Conservation (phyloP, 2,113 vertebrate species). For the Protobothrops flavoviridis region DNA sequence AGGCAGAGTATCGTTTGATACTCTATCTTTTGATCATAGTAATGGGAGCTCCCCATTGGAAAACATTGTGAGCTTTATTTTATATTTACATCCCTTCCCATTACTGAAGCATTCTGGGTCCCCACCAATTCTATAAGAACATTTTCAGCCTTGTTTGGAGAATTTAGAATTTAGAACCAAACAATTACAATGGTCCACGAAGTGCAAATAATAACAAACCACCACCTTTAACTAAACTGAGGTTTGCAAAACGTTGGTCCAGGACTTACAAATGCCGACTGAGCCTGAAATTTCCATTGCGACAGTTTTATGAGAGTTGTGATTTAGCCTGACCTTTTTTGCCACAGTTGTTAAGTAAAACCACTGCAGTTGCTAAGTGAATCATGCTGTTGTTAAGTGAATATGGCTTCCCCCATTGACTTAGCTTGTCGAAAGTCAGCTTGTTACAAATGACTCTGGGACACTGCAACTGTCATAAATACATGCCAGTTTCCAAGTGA, state of each 20-base stretch:
- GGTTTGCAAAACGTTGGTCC: neutral
- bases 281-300: too few relatives aligned
- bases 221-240: neutral
- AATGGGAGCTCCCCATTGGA: neutral
- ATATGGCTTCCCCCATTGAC: too few relatives aligned
- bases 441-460: too few relatives aligned
- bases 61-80: neutral
- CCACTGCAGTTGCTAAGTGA: too few relatives aligned
- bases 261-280: too few relatives aligned
- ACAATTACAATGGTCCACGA: neutral
- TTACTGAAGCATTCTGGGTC: neutral
- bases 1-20: neutral
- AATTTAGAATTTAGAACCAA: neutral
- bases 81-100: neutral
- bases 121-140: neutral
- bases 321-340: too few relatives aligned
- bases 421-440: too few relatives aligned
- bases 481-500: too few relatives aligned
- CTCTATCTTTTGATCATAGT: neutral
- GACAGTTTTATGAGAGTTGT: too few relatives aligned
- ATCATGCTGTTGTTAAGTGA: too few relatives aligned
- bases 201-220: neutral
- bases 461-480: too few relatives aligned
- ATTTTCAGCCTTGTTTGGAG: neutral
- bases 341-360: too few relatives aligned